phyloP scores from a whole-genome alignment of 2,113 vertebrate species.

The Cnemophilus loriae region DNA sequence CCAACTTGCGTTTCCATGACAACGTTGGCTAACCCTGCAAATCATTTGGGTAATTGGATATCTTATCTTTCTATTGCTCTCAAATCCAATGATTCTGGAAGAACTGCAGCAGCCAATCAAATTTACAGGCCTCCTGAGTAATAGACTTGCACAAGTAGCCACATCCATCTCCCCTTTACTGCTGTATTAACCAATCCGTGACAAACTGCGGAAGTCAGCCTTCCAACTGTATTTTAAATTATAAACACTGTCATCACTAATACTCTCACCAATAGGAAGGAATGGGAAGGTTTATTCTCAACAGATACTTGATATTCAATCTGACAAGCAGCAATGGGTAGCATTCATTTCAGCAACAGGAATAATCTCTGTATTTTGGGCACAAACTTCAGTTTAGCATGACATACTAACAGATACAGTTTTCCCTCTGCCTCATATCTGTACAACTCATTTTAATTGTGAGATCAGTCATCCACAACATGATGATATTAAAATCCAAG shows the following conservation, averaged over 20 bases:
- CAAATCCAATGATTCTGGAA: conserved; percentile 86
- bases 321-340: conserved; percentile 36
- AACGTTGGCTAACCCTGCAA: conserved; percentile 83
- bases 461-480: background rate
- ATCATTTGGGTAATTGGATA: conserved; percentile 88
- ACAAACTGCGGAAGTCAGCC: conserved; percentile 66
- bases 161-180: conserved; percentile 78
- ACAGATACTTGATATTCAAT: conserved; percentile 22
- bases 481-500: background rate
- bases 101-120: conserved; percentile 85
- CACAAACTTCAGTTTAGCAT: background rate
- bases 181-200: conserved; percentile 67
- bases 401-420: background rate
- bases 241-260: conserved; percentile 64
- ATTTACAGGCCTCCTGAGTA: conserved; percentile 84
- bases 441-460: background rate
- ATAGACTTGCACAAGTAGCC: conserved; percentile 77
- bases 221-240: conserved; percentile 64
- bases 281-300: conserved; percentile 42
- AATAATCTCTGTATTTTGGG: conserved; percentile 8
- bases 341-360: background rate
- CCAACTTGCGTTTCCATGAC: conserved; percentile 81
- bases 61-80: conserved; percentile 88
- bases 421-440: background rate
- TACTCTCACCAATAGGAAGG: conserved; percentile 37